phyloP scores from a whole-genome alignment of 2,113 vertebrate genomes.

The Tricholaema leucomelas region DNA sequence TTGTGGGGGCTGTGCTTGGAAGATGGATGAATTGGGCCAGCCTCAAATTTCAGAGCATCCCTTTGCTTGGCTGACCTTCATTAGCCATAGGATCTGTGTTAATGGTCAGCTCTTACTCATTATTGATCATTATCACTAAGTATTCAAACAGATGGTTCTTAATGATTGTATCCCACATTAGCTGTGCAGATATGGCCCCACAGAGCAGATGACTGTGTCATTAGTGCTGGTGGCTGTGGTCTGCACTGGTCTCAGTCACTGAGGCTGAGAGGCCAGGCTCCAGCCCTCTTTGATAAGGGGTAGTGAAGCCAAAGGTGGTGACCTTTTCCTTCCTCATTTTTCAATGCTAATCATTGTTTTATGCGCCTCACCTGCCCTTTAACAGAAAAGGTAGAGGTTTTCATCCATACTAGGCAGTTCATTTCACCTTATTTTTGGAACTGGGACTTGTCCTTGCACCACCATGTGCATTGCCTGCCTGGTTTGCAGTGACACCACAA shows the following conservation, averaged over 20 bases:
- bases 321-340: background rate
- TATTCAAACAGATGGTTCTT: background rate
- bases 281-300: background rate
- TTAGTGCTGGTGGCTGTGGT: background rate
- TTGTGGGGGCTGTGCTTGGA: background rate
- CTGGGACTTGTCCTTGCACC: background rate
- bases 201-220: rapidly evolving
- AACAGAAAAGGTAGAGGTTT: background rate
- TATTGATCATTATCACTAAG: background rate
- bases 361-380: background rate
- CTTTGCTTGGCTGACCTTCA: background rate
- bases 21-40: background rate
- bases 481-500: background rate
- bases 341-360: background rate
- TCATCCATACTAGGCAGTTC: background rate
- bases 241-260: too few relatives aligned
- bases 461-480: background rate
- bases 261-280: background rate
- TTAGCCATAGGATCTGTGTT: background rate
- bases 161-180: rapidly evolving
- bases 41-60: background rate
- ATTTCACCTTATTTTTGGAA: background rate
- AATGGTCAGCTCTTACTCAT: background rate
- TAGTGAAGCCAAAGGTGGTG: rapidly evolving
- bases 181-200: background rate